A percentile compares a stretch with the other conserved stretches of the same genome.
Evolutionary conservation across 2,113 vertebrate species (phyloP).

Genomic region (Austrofundulus limnaeus): DNA sequence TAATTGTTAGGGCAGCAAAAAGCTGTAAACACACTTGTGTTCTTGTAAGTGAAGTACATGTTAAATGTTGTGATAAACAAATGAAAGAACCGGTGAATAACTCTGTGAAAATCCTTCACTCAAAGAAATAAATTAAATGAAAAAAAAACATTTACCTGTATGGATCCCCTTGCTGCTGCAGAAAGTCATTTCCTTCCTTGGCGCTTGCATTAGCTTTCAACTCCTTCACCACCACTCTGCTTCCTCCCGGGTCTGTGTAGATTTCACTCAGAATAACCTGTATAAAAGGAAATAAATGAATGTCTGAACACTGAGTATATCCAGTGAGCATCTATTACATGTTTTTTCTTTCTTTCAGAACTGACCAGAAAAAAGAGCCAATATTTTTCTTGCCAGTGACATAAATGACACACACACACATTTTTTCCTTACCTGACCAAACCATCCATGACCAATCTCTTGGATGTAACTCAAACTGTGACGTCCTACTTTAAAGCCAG

Average conservation of each 20-base stretch:
- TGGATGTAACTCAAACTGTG: conserved; percentile 97
- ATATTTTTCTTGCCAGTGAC: background rate
- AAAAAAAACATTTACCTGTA: conserved; percentile 84
- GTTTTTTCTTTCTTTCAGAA: background rate
- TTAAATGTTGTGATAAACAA: background rate
- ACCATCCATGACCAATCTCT: conserved; percentile 96
- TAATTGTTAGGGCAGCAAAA: background rate
- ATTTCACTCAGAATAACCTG: conserved; percentile 95
- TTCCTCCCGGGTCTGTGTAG: conserved; percentile 87
- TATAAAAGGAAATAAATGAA: background rate
- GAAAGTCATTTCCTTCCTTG: conserved; percentile 92
- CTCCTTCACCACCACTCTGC: conserved; percentile 92
- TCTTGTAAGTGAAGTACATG: background rate
- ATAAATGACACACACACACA: background rate
- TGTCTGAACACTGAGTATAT: too few relatives aligned
- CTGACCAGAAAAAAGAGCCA: background rate
- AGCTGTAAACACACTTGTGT: background rate
- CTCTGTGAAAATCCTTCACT: background rate
- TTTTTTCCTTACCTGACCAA: conserved; percentile 87
- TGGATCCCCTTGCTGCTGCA: conserved; percentile 89
- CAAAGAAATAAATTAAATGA: too few relatives aligned
- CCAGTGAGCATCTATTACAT: background rate
- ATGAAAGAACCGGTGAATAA: too few relatives aligned
- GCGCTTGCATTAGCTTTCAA: conserved; percentile 88
- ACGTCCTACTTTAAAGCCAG: conserved; percentile 85